Percentiles rank a stretch among this genome's conserved stretches.
These are phyloP conservation scores for Tiliacea citrago DNA, from an alignment of 2,888 invertebrate species.

Conservation along the genomic window DNA sequence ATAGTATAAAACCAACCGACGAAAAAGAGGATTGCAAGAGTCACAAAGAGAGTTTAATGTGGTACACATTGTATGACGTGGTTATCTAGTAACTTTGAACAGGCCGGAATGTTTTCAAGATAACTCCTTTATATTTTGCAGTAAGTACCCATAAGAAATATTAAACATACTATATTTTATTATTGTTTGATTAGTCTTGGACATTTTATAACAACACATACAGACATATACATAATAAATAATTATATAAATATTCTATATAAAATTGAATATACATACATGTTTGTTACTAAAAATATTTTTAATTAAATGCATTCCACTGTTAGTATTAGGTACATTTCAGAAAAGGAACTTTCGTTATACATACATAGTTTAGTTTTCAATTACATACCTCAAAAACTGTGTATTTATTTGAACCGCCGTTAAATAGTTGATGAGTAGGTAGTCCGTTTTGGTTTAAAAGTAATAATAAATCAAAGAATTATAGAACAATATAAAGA, in stretches of 20 bases:
- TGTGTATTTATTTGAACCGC: conserved; percentile 8
- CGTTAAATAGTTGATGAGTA: conserved; percentile 27
- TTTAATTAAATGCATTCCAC: conserved; percentile 33
- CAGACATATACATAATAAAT: conserved; percentile 46
- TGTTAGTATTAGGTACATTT: conserved; percentile 30
- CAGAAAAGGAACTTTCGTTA: conserved; percentile 70
- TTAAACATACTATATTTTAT: conserved; percentile 40
- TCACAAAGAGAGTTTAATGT: conserved; percentile 31
- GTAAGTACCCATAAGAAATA: conserved; percentile 36
- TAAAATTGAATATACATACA: conserved; percentile 36
- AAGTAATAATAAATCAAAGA: conserved; percentile 25
- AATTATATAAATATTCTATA: conserved; percentile 44
- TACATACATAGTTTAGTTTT: conserved; percentile 21
- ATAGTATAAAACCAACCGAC: conserved; percentile 47
- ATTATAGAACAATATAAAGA: conserved; percentile 27
- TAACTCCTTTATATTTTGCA: conserved; percentile 20
- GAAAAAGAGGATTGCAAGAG: conserved; percentile 64
- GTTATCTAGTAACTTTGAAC: conserved; percentile 54
- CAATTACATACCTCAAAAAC: conserved; percentile 24
- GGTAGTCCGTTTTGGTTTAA: conserved; percentile 19
- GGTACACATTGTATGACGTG: conserved; percentile 36
- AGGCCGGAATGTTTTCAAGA: conserved; percentile 68
- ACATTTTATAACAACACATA: conserved; percentile 51
- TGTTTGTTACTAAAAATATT: conserved; percentile 28
- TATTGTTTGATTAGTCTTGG: conserved; percentile 48